Evolutionary conservation across 2,113 vertebrate genomes (phyloP).

Genomic region (Oreochromis tanganicae): DNA sequence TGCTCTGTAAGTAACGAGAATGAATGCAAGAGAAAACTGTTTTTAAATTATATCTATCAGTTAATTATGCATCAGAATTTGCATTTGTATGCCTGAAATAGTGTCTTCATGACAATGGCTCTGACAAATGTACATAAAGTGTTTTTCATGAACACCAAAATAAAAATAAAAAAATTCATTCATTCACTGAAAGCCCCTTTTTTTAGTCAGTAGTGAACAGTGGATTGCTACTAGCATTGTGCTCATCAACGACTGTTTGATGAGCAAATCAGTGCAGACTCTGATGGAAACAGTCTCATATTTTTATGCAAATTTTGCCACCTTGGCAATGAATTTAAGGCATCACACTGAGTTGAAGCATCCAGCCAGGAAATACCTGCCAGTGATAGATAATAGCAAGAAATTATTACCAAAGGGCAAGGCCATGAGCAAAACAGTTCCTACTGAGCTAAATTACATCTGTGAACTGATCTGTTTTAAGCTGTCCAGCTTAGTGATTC

Average conservation of each 20-base stretch:
- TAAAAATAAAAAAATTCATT: neutral
- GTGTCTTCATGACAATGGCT: neutral
- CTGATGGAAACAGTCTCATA: neutral
- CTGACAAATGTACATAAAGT: neutral
- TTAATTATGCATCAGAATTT: neutral
- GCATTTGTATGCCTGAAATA: neutral
- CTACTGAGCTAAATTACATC: neutral
- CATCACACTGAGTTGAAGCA: neutral
- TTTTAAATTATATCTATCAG: neutral
- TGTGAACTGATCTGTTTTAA: neutral
- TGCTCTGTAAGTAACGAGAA: neutral
- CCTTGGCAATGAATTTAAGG: neutral
- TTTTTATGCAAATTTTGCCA: neutral
- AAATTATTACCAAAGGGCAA: neutral
- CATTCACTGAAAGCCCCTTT: neutral
- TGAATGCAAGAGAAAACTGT: neutral
- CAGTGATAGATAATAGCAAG: neutral
- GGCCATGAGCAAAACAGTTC: neutral
- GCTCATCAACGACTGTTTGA: neutral
- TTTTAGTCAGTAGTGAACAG: neutral
- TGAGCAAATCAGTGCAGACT: neutral
- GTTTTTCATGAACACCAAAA: neutral
- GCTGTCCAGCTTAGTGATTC: neutral
- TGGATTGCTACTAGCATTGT: neutral
- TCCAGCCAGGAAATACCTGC: neutral